A percentile compares a stretch with the other conserved stretches of the same genome.
These are phyloP conservation scores for Pteropus alecto DNA, from an alignment of 2,113 vertebrate genomes.

Conservation along the genomic window DNA sequence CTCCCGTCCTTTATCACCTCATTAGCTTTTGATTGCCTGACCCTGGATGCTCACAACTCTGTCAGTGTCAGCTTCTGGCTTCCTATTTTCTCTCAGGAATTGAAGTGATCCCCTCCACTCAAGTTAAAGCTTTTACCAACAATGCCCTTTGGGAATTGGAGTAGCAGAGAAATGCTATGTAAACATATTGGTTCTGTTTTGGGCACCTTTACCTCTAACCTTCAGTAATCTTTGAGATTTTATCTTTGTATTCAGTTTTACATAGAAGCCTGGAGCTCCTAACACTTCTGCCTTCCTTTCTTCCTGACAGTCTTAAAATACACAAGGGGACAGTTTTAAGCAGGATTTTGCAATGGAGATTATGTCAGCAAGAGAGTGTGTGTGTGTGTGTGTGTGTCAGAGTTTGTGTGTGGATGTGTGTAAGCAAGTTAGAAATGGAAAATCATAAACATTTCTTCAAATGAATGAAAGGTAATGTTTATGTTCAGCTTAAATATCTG, in stretches of 20 bases:
- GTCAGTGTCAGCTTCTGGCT: neutral
- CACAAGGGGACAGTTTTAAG: neutral
- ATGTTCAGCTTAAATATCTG: neutral
- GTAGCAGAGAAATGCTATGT: neutral
- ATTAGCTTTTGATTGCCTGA: neutral
- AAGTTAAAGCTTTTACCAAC: neutral
- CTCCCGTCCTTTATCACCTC: neutral
- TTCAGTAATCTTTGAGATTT: neutral
- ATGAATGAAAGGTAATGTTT: neutral
- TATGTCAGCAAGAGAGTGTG: neutral
- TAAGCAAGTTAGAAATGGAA: neutral
- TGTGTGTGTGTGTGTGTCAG: neutral
- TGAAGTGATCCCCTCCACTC: neutral
- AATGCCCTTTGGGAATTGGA: neutral
- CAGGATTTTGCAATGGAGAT: neutral
- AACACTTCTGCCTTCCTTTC: neutral
- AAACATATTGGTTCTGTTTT: neutral
- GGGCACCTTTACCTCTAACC: neutral
- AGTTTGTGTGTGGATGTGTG: neutral
- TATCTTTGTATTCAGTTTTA: neutral
- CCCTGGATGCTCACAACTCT: neutral
- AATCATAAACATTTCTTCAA: neutral
- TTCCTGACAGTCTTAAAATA: neutral
- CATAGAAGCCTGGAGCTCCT: neutral
- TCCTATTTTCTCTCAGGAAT: neutral